phyloP scores from a whole-genome alignment of 2,888 invertebrate species.

The Amblyjoppa fuscipennis region DNA sequence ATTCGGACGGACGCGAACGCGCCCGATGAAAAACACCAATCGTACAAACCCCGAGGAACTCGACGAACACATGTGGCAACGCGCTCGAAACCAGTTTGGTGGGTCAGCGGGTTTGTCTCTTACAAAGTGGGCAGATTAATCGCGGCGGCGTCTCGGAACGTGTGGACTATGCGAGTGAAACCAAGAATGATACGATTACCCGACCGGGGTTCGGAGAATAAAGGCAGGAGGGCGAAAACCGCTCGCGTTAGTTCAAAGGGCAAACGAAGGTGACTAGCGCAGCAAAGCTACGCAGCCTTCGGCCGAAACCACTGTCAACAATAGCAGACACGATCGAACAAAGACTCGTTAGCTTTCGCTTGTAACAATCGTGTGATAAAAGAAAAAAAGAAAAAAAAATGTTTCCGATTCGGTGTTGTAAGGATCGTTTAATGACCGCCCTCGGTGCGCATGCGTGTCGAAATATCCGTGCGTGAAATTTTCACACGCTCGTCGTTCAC shows the following conservation, averaged over 20 bases:
- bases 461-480: conserved; percentile 2
- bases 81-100: conserved; percentile 54
- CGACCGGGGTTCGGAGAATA: neutral
- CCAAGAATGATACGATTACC: neutral
- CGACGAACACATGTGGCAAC: conserved; percentile 48
- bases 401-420: neutral
- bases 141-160: neutral
- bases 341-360: neutral
- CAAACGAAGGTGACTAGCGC: neutral
- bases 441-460: neutral
- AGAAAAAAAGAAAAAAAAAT: neutral
- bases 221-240: neutral
- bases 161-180: neutral
- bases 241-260: neutral
- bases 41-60: conserved; percentile 18
- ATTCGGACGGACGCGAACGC: conserved; percentile 23
- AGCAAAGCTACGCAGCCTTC: neutral
- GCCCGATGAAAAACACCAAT: conserved; percentile 24
- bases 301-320: neutral
- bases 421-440: neutral
- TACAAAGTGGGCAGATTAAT: conserved; percentile 33
- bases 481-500: conserved; percentile 18
- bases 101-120: conserved; percentile 47
- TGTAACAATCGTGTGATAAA: neutral
- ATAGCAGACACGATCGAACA: neutral